Base-by-base conservation (phyloP, 2,113 vertebrate genomes). In the Mesembrinibis cayennensis region DNA sequence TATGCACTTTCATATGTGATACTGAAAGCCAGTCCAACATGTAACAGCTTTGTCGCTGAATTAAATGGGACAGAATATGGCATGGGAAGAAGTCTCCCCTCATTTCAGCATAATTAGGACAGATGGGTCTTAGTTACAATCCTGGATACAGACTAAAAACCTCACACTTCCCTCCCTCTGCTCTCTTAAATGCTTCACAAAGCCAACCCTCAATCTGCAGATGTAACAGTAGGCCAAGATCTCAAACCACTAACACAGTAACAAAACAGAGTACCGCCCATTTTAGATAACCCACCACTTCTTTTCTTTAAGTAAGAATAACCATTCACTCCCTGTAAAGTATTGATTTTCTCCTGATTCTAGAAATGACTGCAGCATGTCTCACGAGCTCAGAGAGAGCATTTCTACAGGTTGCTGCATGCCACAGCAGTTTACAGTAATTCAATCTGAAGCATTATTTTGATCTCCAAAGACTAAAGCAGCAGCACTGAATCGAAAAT, bases 361-460 rank as follows among this genome's bases (percentile, higher is more conserved):
- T 77, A 76, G 85, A 90, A 94, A 95, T 85, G 72, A 92, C 85
- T 90, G 63, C 80, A 81, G 87, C 63, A 80, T 22, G 52, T 74
- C 87, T 82, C 80, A 82, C 5, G 47, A 89, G 62, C 89, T 92
- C 53, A 77, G 74, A 86, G 45, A 92, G 49, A 59, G 38, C 73
- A 52, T 71, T 97, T 95, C 89, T 71, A 89, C 71, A 89, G 77
- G 89, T 72, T 95, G 87, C 85, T 95, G 94, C 85, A 84, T 85
- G 82, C 86, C 76, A 89, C 65, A 88, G 86, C 70, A 87, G 47
- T 90, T 96, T 86, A 65, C 58, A 82, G 69, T 94, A 97, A 97
- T 90, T 94, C 84, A 71, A 36, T 94, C 45, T 90, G 93, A 90
- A 95, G 59, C 80, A 74, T 69, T 93, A 76, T 87, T 97, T 96